Evolutionary conservation across 1,140 invertebrate species (phyloP).

Genomic region (Tachypleus tridentatus): DNA sequence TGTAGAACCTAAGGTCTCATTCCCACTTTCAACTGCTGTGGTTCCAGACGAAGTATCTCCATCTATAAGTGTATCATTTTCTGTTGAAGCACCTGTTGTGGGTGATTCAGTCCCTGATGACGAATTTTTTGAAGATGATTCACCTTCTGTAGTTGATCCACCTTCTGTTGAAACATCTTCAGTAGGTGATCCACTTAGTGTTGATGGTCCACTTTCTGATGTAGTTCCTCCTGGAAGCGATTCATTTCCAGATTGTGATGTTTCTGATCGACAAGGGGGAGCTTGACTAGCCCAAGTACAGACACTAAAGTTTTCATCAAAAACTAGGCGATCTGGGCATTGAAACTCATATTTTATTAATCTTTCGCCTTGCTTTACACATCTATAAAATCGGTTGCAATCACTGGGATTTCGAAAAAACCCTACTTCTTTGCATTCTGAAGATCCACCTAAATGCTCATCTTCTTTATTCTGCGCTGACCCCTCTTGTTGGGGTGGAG

Average conservation of each 20-base stretch:
- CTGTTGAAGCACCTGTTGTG: not conserved
- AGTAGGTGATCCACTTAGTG: not conserved
- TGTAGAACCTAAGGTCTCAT: too few species aligned
- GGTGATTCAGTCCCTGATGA: not conserved
- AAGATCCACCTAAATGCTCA: not conserved
- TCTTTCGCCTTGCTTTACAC: not conserved
- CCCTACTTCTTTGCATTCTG: conserved; percentile 15
- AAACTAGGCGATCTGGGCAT: conserved; percentile 32
- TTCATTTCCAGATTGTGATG: not conserved
- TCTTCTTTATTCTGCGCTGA: not conserved
- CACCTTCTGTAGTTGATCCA: not conserved
- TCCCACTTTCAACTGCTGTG: too few species aligned
- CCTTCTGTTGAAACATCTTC: not conserved
- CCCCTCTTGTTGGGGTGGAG: not conserved
- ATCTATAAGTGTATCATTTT: not conserved
- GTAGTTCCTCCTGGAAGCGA: not conserved
- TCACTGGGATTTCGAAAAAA: conserved; percentile 20
- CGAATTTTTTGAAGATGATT: conserved; percentile 6
- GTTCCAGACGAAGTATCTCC: not conserved
- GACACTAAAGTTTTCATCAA: conserved; percentile 28
- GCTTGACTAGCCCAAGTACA: conserved; percentile 20
- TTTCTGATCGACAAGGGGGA: conserved; percentile 20
- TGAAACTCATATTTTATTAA: conserved; percentile 29
- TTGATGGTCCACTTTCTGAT: not conserved
- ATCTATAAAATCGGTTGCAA: conserved; percentile 18